Percentiles rank a stretch among this genome's conserved stretches.
These are phyloP conservation scores for Anoplopoma fimbria DNA, from an alignment of 2,113 vertebrate genomes.

Conservation along the genomic window DNA sequence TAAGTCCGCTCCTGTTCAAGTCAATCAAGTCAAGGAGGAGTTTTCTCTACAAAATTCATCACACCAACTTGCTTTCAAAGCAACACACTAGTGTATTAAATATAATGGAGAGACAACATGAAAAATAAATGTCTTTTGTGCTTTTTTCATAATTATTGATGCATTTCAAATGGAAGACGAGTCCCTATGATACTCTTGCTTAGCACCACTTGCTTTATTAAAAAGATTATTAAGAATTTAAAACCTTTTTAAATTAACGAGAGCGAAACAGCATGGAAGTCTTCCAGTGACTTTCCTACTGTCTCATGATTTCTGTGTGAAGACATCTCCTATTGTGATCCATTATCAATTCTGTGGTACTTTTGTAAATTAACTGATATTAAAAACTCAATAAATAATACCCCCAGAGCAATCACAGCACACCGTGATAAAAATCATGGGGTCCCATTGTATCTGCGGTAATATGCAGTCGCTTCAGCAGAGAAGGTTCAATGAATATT, in stretches of 20 bases:
- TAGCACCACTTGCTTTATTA: constrained; percentile 71
- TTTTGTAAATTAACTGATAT: constrained; percentile 21
- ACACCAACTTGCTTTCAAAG: constrained; percentile 57
- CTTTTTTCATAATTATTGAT: constrained; percentile 74
- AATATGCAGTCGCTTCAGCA: constrained; percentile 21
- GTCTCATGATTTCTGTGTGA: constrained; percentile 23
- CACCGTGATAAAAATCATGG: constrained; percentile 63
- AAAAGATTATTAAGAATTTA: constrained; percentile 75
- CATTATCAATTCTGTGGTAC: constrained; percentile 13
- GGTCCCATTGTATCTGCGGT: constrained; percentile 18
- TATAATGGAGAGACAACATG: constrained; percentile 63
- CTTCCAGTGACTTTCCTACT: constrained; percentile 34
- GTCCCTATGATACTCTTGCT: constrained; percentile 56
- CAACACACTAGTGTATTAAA: constrained; percentile 61
- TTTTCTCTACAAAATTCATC: constrained; percentile 73
- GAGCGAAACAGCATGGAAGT: constrained; percentile 49
- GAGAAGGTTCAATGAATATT: constrained; percentile 6
- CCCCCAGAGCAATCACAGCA: constrained; percentile 11
- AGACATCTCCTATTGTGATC: constrained; percentile 27
- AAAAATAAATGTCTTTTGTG: constrained; percentile 71
- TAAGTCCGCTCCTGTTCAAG: constrained; percentile 59
- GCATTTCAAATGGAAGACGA: constrained; percentile 71
- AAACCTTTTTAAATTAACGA: constrained; percentile 58
- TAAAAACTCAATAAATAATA: constrained; percentile 20
- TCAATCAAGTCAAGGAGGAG: constrained; percentile 65